A percentile compares a stretch with the other conserved stretches of the same genome.
Evolutionary conservation across 2,888 invertebrate species (phyloP).

Genomic region (Argyra leucocephala): DNA sequence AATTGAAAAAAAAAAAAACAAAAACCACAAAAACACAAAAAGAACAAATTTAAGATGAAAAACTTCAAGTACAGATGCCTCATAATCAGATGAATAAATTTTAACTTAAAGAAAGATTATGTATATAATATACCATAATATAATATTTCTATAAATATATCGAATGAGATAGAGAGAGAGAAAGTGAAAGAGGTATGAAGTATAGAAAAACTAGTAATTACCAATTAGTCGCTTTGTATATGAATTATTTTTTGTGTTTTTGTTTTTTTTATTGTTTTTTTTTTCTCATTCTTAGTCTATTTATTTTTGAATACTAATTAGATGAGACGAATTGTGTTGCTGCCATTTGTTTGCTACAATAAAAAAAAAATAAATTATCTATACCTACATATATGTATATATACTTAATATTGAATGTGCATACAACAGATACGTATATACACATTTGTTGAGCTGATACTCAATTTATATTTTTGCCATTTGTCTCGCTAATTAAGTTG

Average conservation of each 20-base stretch:
- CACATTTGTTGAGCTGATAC: neutral
- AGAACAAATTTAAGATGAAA: no score
- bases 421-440: neutral
- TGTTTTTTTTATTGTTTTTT: neutral
- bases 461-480: neutral
- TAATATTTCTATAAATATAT: no score
- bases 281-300: neutral
- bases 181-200: neutral
- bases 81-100: neutral
- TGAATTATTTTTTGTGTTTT: neutral
- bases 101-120: neutral
- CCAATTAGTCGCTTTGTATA: neutral
- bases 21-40: no score
- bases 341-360: neutral
- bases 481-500: constrained; percentile 1
- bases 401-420: neutral
- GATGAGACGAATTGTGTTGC: neutral
- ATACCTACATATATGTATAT: neutral
- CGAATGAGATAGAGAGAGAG: neutral
- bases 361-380: neutral
- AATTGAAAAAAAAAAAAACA: no score
- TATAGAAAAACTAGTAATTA: neutral
- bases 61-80: neutral
- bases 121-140: no score
- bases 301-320: neutral